phyloP scores from a whole-genome alignment of 2,797 vertebrate genomes.

The Eidolon dupreanum region DNA sequence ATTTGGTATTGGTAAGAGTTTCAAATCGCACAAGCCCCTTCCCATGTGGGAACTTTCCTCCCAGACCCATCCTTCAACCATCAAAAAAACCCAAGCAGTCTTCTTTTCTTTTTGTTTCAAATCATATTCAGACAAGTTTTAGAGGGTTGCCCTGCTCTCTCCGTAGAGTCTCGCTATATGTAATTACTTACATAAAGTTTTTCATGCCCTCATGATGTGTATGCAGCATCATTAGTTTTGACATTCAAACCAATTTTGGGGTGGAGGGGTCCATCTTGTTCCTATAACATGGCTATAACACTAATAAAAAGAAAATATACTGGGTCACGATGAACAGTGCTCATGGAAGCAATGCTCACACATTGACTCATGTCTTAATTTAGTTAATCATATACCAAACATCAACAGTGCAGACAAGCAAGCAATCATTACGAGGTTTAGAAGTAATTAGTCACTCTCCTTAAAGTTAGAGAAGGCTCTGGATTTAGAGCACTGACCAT shows the following conservation, averaged over 20 bases:
- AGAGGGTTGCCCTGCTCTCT: neutral
- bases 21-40: neutral
- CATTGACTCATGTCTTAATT: neutral
- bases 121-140: neutral
- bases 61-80: rapidly evolving
- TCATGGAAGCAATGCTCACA: neutral
- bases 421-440: neutral
- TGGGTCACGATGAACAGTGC: neutral
- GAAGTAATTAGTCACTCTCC: neutral
- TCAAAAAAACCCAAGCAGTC: neutral
- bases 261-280: too few species aligned
- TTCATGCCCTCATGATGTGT: neutral
- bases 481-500: neutral
- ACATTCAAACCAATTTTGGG: neutral
- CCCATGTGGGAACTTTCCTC: neutral
- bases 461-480: neutral
- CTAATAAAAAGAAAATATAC: neutral
- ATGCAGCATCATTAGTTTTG: neutral
- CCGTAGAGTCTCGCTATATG: neutral
- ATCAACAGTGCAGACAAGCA: neutral
- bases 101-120: neutral
- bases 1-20: neutral
- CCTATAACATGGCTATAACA: neutral
- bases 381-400: neutral
- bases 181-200: neutral